These are phyloP conservation scores for Cottoperca gobio DNA, from an alignment of 2,797 vertebrate species.

Conservation along the genomic window DNA sequence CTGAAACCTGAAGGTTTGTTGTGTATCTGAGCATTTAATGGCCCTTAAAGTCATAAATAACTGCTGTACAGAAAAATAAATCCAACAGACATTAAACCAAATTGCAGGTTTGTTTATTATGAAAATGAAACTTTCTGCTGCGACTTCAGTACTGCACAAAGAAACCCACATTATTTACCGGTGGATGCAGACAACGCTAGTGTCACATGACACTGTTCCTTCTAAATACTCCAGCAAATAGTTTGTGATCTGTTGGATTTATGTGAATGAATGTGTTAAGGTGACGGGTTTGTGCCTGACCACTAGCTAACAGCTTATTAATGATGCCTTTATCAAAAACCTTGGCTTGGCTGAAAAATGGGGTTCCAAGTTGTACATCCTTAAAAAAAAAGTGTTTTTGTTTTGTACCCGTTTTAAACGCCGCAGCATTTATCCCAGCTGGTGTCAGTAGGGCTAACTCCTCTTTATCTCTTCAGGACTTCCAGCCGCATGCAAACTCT, in stretches of 20 bases:
- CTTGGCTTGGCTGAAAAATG: conserved; percentile 35
- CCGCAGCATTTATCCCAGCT: conserved; percentile 17
- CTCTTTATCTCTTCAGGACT: conserved; percentile 25
- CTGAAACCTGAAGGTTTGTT: conserved; percentile 64
- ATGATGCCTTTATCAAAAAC: conserved; percentile 60
- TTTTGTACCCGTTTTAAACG: conserved; percentile 9
- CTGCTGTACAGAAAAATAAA: conserved; percentile 20
- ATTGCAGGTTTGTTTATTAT: neutral
- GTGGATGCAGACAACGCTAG: no score
- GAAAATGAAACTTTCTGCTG: conserved; percentile 10
- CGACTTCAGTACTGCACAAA: neutral
- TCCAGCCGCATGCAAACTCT: conserved; percentile 39
- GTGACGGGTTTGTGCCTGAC: conserved; percentile 39
- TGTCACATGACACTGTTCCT: neutral
- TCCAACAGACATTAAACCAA: conserved; percentile 25
- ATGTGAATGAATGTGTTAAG: conserved; percentile 51
- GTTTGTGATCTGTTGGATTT: conserved; percentile 39
- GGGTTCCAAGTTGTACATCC: conserved; percentile 5
- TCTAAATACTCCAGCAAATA: neutral
- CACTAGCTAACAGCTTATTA: conserved; percentile 36
- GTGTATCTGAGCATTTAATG: conserved; percentile 16
- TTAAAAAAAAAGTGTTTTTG: conserved; percentile 15
- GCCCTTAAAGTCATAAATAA: neutral
- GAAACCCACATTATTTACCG: neutral
- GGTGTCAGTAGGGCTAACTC: conserved; percentile 19